Evolutionary conservation across 2,888 invertebrate genomes (phyloP), one percentile per base, ranked within the genome.

Genomic region (Glaucopsyche alexis): DNA sequence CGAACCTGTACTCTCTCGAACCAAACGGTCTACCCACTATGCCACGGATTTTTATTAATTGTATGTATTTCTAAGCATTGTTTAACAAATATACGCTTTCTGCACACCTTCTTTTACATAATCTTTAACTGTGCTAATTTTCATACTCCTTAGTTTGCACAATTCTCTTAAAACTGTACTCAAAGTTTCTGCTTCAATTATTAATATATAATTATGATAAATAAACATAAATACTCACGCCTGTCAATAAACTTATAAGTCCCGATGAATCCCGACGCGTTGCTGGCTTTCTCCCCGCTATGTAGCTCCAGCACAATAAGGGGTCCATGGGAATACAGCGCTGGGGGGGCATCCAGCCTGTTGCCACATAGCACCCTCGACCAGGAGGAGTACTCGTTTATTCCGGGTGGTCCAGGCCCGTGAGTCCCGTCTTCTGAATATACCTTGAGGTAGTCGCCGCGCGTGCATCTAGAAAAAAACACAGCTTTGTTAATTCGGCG

Each of bases 321-420:
- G 0, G 96, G 95, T 71, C 95, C 95, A 55, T 96, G 95, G 38
- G 96, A 96, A 91, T 96, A 97, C 72, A 96, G 87, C 7, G 95
- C 94, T 78, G 95, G 95, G 65, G 96, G 96, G 67, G 96, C 94
- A 82, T 96, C 95, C n/a, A 91, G 91, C 80, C 95, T 88, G 78
- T 94, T 93, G 2, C 97, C 97, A 82, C 97, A 97, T 55, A 96
- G 90, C 13, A 95, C 89, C 49, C 94, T 94, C 65, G 96, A 95
- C 95, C 96, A 96, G n/a, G 95, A 95, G 0, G 96, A 96, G 84
- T 95, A 95, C 84, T 97, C 96, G 85, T 96, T 96, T 80, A 97
- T 95, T 6, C 94, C 94, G 76, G 96, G 96, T 74, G 97, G 93
- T 0, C 92, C 92, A 0, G 92, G 92, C 0, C 95, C 94, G 81